These are phyloP conservation scores for Scatophagus argus DNA, from an alignment of 2,113 vertebrate genomes.

Conservation along the genomic window DNA sequence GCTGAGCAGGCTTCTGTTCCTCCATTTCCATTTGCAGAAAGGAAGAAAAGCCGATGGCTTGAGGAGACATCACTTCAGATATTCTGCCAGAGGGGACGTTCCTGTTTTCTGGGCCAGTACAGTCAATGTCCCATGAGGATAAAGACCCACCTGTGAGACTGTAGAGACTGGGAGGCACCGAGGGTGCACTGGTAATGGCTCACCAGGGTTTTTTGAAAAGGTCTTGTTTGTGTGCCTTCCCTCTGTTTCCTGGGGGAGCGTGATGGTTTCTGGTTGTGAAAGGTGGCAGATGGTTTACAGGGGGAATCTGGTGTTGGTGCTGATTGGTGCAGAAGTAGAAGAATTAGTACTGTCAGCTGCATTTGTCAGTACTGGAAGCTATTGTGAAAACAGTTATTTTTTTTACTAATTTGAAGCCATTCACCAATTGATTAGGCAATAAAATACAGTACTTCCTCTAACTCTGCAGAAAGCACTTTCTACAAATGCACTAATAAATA, in stretches of 20 bases:
- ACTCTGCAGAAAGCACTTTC: not conserved
- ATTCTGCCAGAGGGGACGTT: not conserved
- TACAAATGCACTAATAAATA: conserved; percentile 1
- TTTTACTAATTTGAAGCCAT: conserved; percentile 10
- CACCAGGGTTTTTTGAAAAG: conserved; percentile 49
- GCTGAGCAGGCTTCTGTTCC: not conserved
- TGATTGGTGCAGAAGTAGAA: not conserved
- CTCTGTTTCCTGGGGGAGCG: conserved; percentile 31
- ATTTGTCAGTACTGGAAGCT: conserved; percentile 11
- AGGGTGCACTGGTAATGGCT: conserved; percentile 36
- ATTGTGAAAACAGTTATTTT: not conserved
- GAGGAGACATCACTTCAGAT: conserved; percentile 15
- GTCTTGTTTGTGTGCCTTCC: conserved; percentile 61
- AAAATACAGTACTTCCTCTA: not conserved
- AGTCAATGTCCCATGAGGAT: conserved; percentile 16
- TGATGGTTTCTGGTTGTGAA: conserved; percentile 14
- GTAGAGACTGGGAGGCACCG: conserved; percentile 5
- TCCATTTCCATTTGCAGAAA: not conserved
- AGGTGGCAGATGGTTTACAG: conserved; percentile 4
- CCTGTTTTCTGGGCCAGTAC: conserved; percentile 35
- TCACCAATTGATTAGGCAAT: conserved; percentile 1
- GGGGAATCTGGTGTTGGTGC: not conserved
- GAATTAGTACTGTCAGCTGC: conserved; percentile 1
- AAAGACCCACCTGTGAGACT: conserved; percentile 23
- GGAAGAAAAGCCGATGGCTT: not conserved